Base-by-base conservation (phyloP, 2,113 vertebrate species). In the Brachyhypopomus occidentalis region DNA sequence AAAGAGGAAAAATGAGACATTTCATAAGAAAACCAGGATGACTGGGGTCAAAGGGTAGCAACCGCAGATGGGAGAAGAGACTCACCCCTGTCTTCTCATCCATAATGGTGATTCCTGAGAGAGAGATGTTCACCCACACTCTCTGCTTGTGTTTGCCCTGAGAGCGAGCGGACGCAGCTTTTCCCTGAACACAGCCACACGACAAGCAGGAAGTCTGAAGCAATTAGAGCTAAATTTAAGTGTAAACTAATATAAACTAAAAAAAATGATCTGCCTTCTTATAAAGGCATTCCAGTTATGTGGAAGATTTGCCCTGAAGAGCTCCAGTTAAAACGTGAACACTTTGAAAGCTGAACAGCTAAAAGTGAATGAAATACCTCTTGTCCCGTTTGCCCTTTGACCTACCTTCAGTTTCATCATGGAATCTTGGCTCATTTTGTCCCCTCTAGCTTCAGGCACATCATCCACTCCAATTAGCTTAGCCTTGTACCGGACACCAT, bases 361-460 rank as follows among this genome's bases (percentile, higher is more conserved):
- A 22, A 66, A 66, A 19, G 14, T 34, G 27, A 25, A 30, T 66
- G 14, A 34, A 66, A 34, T 45, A n/a, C 62, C 38, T 45, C 58
- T 76, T 22, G 45, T 27, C 22, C 30, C 48, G 6, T 22, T 38
- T 60, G n/a, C 22, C 25, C 22, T 72, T 75, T 58, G 2, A 48
- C 73, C 19, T 92, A 98, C 97, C 96, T 99, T 99, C 4, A 99
- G 92, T 80, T 98, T 99, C 96, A 97, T 98, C 97, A 99, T 98
- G 52, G 97, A 96, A 88, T 99, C 96, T 84, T 94, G 94, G 89
- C 96, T 97, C 97, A 98, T 98, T 89, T 97, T 98, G 45, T 98
- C 96, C 19, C 96, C 97, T 87, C 93, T 90, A 77, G 95, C 92
- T 3, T 94, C 92, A 0, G 94, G 89, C 0, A 99, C 95, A 19